Evolutionary conservation across 2,888 invertebrate species (phyloP).

Genomic region (Lysandra bellargus): DNA sequence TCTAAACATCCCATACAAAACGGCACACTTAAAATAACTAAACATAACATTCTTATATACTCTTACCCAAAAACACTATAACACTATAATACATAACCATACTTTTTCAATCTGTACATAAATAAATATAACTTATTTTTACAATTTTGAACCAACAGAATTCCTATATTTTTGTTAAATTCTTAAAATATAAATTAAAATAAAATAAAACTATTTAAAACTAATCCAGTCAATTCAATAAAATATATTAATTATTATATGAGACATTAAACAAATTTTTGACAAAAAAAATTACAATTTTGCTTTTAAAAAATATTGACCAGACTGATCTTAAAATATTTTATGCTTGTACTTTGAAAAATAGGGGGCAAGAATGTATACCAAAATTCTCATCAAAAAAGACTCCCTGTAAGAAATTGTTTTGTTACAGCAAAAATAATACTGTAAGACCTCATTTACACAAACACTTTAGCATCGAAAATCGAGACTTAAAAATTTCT

Average conservation of each 20-base stretch:
- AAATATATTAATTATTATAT: background rate
- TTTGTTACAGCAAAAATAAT: background rate
- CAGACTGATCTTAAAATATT: background rate
- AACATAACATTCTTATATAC: slow-evolving; percentile 31
- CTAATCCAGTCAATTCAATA: slow-evolving; percentile 5
- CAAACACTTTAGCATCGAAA: background rate
- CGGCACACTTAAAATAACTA: slow-evolving; percentile 18
- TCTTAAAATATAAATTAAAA: background rate
- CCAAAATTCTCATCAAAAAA: background rate
- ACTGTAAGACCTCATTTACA: background rate
- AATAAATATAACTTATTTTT: slow-evolving; percentile 23
- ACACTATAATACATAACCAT: slow-evolving; percentile 20
- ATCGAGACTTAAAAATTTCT: background rate
- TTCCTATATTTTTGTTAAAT: slow-evolving; percentile 19
- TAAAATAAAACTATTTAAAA: background rate
- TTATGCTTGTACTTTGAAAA: background rate
- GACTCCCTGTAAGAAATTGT: background rate
- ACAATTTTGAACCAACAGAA: slow-evolving; percentile 5
- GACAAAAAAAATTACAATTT: background rate
- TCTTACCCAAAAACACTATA: slow-evolving; percentile 32
- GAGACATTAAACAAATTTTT: background rate
- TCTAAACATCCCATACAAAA: slow-evolving; percentile 12
- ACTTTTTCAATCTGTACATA: slow-evolving; percentile 11
- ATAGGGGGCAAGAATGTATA: background rate
- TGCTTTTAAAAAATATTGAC: background rate